Conservation (phyloP, 1,140 invertebrate genomes). For the Brachionus plicatilis region DNA sequence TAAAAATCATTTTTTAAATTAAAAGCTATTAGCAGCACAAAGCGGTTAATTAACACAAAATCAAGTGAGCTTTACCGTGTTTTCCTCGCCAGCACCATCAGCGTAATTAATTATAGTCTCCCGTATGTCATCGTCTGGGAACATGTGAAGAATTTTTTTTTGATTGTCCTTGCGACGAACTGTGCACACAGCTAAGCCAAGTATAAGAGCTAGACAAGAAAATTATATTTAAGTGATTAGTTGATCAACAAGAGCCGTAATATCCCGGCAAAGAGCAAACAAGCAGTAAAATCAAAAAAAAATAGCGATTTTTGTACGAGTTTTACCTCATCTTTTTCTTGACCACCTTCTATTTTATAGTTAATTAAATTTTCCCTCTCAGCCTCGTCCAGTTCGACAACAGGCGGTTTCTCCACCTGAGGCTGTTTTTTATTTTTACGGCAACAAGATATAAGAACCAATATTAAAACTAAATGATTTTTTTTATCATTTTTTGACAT, state of each 20-base stretch:
- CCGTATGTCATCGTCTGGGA: slow-evolving; percentile 38
- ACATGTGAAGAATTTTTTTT: slow-evolving; percentile 40
- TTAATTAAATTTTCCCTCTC: slow-evolving; percentile 31
- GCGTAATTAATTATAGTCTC: slow-evolving; percentile 40
- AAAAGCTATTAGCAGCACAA: neutral
- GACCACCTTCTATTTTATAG: slow-evolving; percentile 30
- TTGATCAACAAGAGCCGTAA: neutral
- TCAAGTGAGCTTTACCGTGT: slow-evolving; percentile 13
- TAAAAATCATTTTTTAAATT: neutral
- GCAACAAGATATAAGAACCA: neutral
- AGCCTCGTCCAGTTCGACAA: neutral
- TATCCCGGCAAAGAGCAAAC: neutral
- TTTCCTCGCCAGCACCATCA: slow-evolving; percentile 38
- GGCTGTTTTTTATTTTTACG: slow-evolving; percentile 8
- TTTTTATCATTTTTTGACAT: neutral
- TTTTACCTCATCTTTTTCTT: slow-evolving; percentile 27
- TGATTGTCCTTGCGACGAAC: slow-evolving; percentile 35
- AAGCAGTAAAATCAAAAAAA: neutral
- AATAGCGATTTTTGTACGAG: neutral
- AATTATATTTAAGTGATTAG: slow-evolving; percentile 17
- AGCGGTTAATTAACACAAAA: neutral
- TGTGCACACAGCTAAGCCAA: slow-evolving; percentile 38
- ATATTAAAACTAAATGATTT: neutral
- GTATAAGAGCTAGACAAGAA: slow-evolving; percentile 35
- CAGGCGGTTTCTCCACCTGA: neutral